Evolutionary conservation across 2,113 vertebrate species (phyloP), one percentile per base, ranked within the genome.

Genomic region (Forbesichthys agassizii): DNA sequence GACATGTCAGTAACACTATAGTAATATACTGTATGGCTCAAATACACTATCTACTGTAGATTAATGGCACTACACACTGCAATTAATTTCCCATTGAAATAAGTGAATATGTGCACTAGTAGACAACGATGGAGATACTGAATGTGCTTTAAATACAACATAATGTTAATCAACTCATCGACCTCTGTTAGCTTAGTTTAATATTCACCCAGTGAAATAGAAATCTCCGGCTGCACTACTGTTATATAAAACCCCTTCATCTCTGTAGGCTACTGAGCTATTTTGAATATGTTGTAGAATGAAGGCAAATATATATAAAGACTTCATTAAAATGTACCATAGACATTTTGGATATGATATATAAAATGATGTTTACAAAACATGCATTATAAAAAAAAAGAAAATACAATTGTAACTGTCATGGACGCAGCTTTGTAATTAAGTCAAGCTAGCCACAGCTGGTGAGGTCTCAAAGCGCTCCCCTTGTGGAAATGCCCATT

Each of bases 1-100:
- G 56, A 42, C 69, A 55, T 48, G 79, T 73, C 16, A 10, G 3
- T 5, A 20, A 57, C 62, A 66, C 55, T 51, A 76, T 77, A 56
- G 86, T 84, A 85, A 85, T 71, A 83, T 81, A 81, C 47, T 10
- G 42, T 76, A 72, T 73, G 71, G 70, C 67, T 60, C 48, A 66
- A 80, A 77, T 68, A 72, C 78, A 75, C 46, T 71, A 85, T 81
- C 61, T 27, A 27, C 27, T 27, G 27, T 27, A 61, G 12, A 61
- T 67, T 75, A 77, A 82, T 82, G 36, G 69, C 65, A 66, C 84
- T 81, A 83, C 66, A 81, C 61, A 18, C 49, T 47, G 76, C 69
- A 75, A 84, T 78, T 84, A 53, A 60, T 64, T 66, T 59, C 74
- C 47, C 47, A 75, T 82, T 89, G 71, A 73, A 78, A 80, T 56